Evolutionary conservation across 2,113 vertebrate species (phyloP), one percentile per base, ranked within the genome.

Genomic region (Scortum barcoo): DNA sequence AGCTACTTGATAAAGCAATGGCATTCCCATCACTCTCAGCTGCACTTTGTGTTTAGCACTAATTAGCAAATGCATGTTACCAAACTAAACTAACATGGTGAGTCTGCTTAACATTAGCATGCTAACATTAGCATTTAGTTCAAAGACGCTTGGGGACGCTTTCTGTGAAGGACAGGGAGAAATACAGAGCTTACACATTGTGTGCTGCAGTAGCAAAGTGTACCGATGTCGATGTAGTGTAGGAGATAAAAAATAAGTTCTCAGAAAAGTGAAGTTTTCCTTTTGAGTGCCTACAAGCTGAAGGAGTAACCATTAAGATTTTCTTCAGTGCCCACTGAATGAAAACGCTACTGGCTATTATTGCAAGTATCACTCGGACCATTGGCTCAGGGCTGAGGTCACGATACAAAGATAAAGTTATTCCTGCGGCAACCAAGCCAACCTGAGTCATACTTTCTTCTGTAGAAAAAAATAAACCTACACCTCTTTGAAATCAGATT

Each of bases 321-420:
- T 71, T 71, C 19, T 78, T 54, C n/a, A 0, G 38, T 54, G 51
- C 38, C 65, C 22, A 61, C 13, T 48, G 42, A 81, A 56, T 72
- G 61, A 68, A 82, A 85, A 79, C 30, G 33, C 57, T 54, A 63
- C 36, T 42, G 50, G 44, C 12, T 50, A 65, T 40, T 17, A 67
- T 17, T 4, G 26, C 33, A 61, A 50, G 19, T 22, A 65, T 33
- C 57, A 40, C 28, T 20, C 28, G 2, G 19, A 61, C 28, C 17
- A 54, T 36, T 30, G 56, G 13, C 33, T 24, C 33, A 56, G 4
- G 51, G 46, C 22, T 60, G 17, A 48, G 71, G 76, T 69, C 28
- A 69, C 61, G 50, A 78, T 63, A 61, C 7, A 62, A 48, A 66
- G 9, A 73, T 9, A 44, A 62, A 63, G 33, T n/a, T 6, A 58